Evolutionary conservation across 2,888 invertebrate species (phyloP).

Genomic region (Harpalus rubripes): DNA sequence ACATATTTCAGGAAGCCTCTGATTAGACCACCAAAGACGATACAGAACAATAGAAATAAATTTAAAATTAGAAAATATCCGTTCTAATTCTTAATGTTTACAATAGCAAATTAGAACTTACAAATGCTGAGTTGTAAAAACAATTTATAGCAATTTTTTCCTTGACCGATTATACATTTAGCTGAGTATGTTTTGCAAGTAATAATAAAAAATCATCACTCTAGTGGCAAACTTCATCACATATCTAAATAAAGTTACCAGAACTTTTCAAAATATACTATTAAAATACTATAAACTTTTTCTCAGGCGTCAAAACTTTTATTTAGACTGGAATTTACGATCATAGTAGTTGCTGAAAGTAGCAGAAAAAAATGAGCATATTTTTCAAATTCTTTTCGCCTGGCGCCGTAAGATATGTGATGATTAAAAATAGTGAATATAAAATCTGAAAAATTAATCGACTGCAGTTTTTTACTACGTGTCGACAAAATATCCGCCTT

Average conservation of each 20-base stretch:
- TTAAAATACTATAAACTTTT: constrained; percentile 52
- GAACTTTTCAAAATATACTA: constrained; percentile 36
- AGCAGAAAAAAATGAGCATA: constrained; percentile 43
- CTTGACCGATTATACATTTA: constrained; percentile 47
- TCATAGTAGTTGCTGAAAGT: constrained; percentile 51
- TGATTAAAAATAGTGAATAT: constrained; percentile 60
- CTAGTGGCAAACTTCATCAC: constrained; percentile 4
- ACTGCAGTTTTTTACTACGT: constrained; percentile 33
- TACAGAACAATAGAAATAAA: too few species aligned
- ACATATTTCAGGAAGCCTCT: too few species aligned
- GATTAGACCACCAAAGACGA: too few species aligned
- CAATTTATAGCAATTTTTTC: constrained; percentile 43
- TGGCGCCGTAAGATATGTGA: constrained; percentile 46
- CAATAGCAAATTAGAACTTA: constrained; percentile 40
- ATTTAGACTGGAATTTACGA: constrained; percentile 53
- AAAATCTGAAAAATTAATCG: constrained; percentile 58
- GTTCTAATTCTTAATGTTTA: constrained; percentile 47
- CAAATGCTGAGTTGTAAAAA: constrained; percentile 32
- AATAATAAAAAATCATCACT: constrained; percentile 21
- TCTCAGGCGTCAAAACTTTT: constrained; percentile 48
- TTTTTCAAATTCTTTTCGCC: constrained; percentile 32
- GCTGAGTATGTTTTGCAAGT: constrained; percentile 8
- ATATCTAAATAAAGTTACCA: neutral
- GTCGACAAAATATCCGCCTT: constrained; percentile 49
- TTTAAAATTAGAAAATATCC: neutral